Conservation (phyloP, 1,140 invertebrate species). For the Globodera rostochiensis region DNA sequence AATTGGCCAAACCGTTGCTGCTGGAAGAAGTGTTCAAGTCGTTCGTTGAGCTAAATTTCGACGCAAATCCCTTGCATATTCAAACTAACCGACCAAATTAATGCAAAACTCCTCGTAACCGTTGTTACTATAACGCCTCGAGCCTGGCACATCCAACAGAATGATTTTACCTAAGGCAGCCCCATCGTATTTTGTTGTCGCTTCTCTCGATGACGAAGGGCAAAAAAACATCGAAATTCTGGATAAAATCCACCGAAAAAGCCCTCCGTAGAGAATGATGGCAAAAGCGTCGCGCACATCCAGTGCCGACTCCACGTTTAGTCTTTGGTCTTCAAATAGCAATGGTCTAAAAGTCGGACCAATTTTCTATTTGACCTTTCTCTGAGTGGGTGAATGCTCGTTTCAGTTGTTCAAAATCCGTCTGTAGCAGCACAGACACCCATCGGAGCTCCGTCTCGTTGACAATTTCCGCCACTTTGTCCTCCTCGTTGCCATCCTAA, state of each 20-base stretch:
- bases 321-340: background rate
- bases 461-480: slow-evolving; percentile 33
- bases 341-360: background rate
- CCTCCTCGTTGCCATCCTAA: slow-evolving; percentile 23
- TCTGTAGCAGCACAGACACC: slow-evolving; percentile 37
- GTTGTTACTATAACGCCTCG: slow-evolving; percentile 62
- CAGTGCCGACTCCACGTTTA: slow-evolving; percentile 31
- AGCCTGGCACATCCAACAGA: slow-evolving; percentile 35
- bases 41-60: slow-evolving; percentile 74
- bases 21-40: slow-evolving; percentile 92
- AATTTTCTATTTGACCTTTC: slow-evolving; percentile 7
- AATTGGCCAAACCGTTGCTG: slow-evolving; percentile 74
- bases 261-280: slow-evolving; percentile 41
- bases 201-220: background rate
- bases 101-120: slow-evolving; percentile 93
- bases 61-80: background rate
- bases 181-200: background rate
- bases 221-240: slow-evolving; percentile 42
- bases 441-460: slow-evolving; percentile 46
- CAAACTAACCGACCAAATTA: slow-evolving; percentile 68
- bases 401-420: slow-evolving; percentile 35
- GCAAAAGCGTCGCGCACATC: slow-evolving; percentile 48
- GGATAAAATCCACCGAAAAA: slow-evolving; percentile 43
- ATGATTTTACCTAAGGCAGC: slow-evolving; percentile 24
- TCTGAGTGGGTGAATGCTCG: slow-evolving; percentile 2